A percentile compares a stretch with the other conserved stretches of the same genome.
phyloP scores from a whole-genome alignment of 2,113 vertebrate species.

The Spermophilus dauricus region DNA sequence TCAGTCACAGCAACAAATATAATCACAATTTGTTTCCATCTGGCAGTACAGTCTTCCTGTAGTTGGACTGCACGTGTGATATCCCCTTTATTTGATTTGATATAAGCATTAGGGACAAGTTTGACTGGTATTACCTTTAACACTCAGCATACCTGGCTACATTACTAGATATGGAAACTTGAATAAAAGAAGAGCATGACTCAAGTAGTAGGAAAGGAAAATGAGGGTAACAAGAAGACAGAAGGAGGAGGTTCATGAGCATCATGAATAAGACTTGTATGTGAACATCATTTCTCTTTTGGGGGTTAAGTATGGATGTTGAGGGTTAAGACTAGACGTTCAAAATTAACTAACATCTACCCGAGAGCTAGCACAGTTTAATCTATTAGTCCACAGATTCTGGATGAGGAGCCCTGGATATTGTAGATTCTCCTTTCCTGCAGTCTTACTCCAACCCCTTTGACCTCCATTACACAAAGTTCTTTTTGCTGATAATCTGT shows the following conservation, averaged over 20 bases:
- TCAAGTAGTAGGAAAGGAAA: not conserved
- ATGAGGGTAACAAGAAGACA: not conserved
- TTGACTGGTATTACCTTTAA: not conserved
- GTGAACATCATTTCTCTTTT: not conserved
- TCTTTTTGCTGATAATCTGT: constrained; percentile 43
- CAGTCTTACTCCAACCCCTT: not conserved
- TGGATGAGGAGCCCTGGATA: not conserved
- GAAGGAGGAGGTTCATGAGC: not conserved
- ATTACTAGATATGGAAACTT: not conserved
- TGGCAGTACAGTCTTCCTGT: not conserved
- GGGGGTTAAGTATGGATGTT: not conserved
- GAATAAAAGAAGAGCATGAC: not conserved
- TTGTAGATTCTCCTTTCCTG: not conserved
- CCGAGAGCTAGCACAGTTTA: no score
- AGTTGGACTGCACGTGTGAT: not conserved
- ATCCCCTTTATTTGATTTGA: not conserved
- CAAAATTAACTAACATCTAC: not conserved
- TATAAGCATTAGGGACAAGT: not conserved
- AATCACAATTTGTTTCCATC: not conserved
- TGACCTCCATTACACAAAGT: constrained; percentile 40
- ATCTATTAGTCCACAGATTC: not conserved
- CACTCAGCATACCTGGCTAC: not conserved
- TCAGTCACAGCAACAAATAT: not conserved
- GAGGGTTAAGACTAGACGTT: not conserved
- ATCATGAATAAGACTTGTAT: not conserved